Conservation (phyloP, 1,140 invertebrate genomes). For the Heliconius hermathena region DNA sequence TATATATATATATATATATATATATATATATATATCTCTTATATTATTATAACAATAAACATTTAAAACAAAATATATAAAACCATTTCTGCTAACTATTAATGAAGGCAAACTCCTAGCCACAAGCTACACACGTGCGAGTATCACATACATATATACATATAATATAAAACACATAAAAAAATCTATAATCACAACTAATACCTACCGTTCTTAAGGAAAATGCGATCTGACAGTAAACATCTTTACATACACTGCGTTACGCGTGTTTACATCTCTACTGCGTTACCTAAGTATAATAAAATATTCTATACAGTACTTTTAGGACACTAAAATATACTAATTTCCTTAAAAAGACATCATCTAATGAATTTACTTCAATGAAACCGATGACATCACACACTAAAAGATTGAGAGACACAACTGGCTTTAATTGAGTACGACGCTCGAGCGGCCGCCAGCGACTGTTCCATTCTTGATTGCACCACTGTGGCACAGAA, state of each 20-base stretch:
- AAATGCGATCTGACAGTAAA: constrained; percentile 18
- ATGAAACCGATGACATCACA: constrained; percentile 68
- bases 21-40: too few relatives aligned
- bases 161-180: neutral
- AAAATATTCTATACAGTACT: neutral
- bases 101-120: neutral
- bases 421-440: constrained; percentile 73
- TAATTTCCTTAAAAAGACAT: neutral
- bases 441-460: constrained; percentile 54
- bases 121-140: neutral
- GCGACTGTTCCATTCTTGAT: constrained; percentile 63
- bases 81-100: neutral
- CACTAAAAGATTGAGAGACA: constrained; percentile 57
- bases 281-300: neutral
- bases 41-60: too few relatives aligned
- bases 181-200: constrained; percentile 5
- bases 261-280: neutral
- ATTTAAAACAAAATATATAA: too few relatives aligned
- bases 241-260: neutral
- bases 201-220: neutral
- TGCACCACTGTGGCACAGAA: constrained; percentile 55
- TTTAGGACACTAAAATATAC: neutral
- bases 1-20: too few relatives aligned
- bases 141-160: neutral
- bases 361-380: constrained; percentile 41